A percentile compares a stretch with the other conserved stretches of the same genome.
Evolutionary conservation across 2,888 invertebrate species (phyloP).

Genomic region (Sussaba pulchella): DNA sequence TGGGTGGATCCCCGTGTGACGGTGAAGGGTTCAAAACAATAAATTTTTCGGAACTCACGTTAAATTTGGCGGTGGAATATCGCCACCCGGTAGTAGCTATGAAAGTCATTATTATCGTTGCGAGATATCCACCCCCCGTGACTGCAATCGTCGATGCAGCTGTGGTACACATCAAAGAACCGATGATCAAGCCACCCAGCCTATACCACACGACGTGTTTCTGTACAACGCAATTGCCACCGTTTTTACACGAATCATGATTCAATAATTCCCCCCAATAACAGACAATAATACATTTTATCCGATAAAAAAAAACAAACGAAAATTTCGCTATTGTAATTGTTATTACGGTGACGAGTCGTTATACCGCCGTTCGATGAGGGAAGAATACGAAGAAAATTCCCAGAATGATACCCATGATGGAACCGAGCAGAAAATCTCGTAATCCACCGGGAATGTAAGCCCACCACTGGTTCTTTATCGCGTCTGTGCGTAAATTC

Average conservation of each 20-base stretch:
- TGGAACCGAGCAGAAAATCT: conserved; percentile 87
- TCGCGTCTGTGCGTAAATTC: conserved; percentile 62
- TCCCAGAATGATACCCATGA: conserved; percentile 87
- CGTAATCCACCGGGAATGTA: conserved; percentile 80
- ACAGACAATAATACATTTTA: not conserved
- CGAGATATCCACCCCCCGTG: conserved; percentile 87
- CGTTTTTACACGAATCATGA: not conserved
- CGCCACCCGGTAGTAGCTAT: conserved; percentile 79
- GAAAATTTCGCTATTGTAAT: not conserved
- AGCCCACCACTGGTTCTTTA: conserved; percentile 76
- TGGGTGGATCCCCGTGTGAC: no score
- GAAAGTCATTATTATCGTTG: conserved; percentile 80
- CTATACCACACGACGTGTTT: conserved; percentile 77
- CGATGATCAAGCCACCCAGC: conserved; percentile 73
- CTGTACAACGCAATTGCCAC: conserved; percentile 64
- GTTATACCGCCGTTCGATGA: conserved; percentile 83
- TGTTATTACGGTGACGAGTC: not conserved
- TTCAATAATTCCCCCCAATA: not conserved
- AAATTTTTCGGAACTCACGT: conserved; percentile 76
- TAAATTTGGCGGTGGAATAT: conserved; percentile 64
- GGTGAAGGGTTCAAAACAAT: no score
- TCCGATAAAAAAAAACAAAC: not conserved
- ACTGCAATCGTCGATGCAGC: conserved; percentile 73
- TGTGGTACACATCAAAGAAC: conserved; percentile 77
- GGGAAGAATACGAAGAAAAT: conserved; percentile 88